phyloP scores from a whole-genome alignment of 2,888 invertebrate genomes.

The Sminthurinus aureus region DNA sequence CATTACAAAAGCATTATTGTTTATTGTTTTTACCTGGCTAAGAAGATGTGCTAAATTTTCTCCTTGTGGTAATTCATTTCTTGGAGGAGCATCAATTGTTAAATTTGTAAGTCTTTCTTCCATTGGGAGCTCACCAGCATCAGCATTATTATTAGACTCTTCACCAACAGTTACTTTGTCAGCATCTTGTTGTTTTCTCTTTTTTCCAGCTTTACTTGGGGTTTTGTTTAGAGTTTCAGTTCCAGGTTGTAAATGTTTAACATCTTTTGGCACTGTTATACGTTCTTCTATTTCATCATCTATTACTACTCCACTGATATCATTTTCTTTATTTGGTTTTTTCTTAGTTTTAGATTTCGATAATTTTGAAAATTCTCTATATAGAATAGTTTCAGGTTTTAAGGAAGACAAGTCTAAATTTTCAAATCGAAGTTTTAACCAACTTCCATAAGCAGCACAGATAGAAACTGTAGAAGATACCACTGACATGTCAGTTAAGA shows the following conservation, averaged over 20 bases:
- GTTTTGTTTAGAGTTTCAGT: constrained; percentile 53
- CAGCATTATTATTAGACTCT: constrained; percentile 59
- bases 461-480: constrained; percentile 62
- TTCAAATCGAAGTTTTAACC: constrained; percentile 70
- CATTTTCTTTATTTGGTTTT: background rate
- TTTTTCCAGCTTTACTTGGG: constrained; percentile 52
- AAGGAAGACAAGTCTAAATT: constrained; percentile 65
- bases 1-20: constrained; percentile 1
- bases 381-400: constrained; percentile 10
- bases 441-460: constrained; percentile 70
- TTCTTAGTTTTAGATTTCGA: constrained; percentile 61
- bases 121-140: constrained; percentile 73
- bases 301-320: background rate
- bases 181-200: constrained; percentile 62
- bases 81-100: constrained; percentile 70
- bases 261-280: constrained; percentile 63
- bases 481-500: constrained; percentile 61
- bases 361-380: constrained; percentile 66
- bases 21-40: constrained; percentile 66
- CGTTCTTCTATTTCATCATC: constrained; percentile 2
- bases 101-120: constrained; percentile 83
- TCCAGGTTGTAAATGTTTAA: constrained; percentile 66
- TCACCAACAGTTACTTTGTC: constrained; percentile 57
- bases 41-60: constrained; percentile 83
- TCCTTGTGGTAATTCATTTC: constrained; percentile 67